These are phyloP conservation scores for Penaeus japonicus DNA, from an alignment of 1,140 invertebrate species.

Conservation along the genomic window DNA sequence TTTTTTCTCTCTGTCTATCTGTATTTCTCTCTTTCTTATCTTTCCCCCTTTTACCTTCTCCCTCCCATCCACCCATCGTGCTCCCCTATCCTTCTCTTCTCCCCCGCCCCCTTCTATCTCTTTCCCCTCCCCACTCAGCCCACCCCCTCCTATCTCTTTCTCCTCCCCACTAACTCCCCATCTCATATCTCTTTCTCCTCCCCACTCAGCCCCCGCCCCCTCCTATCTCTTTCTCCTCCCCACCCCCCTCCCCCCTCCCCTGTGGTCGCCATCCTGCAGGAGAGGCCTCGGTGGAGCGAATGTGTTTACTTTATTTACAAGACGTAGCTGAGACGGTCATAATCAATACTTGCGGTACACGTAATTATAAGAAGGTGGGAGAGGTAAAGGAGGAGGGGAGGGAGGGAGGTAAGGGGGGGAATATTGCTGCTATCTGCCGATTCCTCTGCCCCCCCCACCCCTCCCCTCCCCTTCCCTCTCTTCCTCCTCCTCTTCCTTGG, in stretches of 20 bases:
- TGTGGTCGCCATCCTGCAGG: too few relatives aligned
- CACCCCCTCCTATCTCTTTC: not conserved
- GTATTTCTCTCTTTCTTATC: not conserved
- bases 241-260: too few relatives aligned
- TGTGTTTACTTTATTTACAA: not conserved
- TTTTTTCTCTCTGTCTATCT: constrained; percentile 22
- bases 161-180: not conserved
- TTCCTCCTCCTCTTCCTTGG: too few relatives aligned
- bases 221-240: too few relatives aligned
- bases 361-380: not conserved
- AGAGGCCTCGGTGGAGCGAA: too few relatives aligned
- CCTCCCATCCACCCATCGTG: not conserved
- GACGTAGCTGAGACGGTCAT: not conserved
- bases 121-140: not conserved
- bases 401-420: not conserved
- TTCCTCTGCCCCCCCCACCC: too few relatives aligned
- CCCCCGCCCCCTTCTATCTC: not conserved
- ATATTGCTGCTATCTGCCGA: too few relatives aligned
- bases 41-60: not conserved
- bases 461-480: too few relatives aligned
- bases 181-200: not conserved
- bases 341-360: constrained; percentile 26
- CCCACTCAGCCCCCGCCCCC: too few relatives aligned
- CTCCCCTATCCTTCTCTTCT: not conserved
- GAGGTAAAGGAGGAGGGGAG: not conserved